phyloP scores from a whole-genome alignment of 2,888 invertebrate genomes.

The Nomada fucata region DNA sequence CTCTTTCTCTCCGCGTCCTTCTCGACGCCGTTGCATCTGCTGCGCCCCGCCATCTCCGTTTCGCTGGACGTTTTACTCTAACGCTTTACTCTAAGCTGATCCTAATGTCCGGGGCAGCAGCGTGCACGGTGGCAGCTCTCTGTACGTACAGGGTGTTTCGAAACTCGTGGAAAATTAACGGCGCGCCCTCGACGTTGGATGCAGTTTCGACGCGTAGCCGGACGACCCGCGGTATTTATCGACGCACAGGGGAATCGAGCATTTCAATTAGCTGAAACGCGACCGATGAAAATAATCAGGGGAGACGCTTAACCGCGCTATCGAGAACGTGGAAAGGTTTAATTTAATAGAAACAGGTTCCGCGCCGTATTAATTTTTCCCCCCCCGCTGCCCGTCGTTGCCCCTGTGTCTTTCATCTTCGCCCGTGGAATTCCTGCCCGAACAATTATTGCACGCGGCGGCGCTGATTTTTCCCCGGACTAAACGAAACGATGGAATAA shows the following conservation, averaged over 20 bases:
- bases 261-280: too few species aligned
- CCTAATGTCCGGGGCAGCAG: slow-evolving; percentile 7
- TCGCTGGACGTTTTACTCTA: slow-evolving; percentile 4
- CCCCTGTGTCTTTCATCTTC: too few species aligned
- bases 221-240: too few species aligned
- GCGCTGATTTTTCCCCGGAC: not conserved
- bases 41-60: slow-evolving; percentile 19
- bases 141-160: not conserved
- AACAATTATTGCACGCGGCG: not conserved
- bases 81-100: slow-evolving; percentile 20
- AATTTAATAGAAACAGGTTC: too few species aligned
- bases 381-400: too few species aligned
- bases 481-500: not conserved
- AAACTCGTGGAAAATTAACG: not conserved
- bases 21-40: slow-evolving; percentile 39
- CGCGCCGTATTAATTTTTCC: too few species aligned
- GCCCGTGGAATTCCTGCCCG: not conserved
- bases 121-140: slow-evolving; percentile 13
- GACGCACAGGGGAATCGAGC: too few species aligned
- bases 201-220: too few species aligned
- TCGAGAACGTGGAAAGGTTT: too few species aligned
- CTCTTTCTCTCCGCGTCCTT: slow-evolving; percentile 50
- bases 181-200: too few species aligned
- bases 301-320: too few species aligned
- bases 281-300: too few species aligned